phyloP scores from a whole-genome alignment of 2,888 invertebrate genomes.

The Ethmia dodecea region DNA sequence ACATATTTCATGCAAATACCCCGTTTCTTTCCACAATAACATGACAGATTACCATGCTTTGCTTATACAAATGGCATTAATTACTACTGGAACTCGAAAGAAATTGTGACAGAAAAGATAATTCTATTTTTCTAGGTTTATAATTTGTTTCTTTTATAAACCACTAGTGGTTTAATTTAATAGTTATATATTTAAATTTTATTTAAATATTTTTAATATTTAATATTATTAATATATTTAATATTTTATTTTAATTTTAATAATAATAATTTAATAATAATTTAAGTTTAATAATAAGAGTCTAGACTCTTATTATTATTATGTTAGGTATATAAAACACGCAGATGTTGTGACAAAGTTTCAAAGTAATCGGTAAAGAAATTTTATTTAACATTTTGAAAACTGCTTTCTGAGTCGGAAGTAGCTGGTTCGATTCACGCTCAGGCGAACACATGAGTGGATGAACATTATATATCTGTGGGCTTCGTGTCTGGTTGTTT shows the following conservation, averaged over 20 bases:
- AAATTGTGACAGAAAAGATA: not conserved
- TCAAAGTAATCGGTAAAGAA: no score
- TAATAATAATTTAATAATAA: not conserved
- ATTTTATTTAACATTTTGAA: no score
- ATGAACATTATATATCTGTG: no score
- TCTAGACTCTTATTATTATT: no score
- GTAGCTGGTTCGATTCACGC: no score
- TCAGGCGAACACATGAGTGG: no score
- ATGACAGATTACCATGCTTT: constrained; percentile 20
- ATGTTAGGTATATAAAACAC: no score
- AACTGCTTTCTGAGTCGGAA: no score
- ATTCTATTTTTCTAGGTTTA: not conserved
- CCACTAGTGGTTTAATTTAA: not conserved
- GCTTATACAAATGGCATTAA: constrained; percentile 7
- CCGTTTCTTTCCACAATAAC: constrained; percentile 17
- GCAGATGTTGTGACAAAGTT: no score
- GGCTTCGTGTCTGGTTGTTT: no score
- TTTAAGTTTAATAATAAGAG: no score
- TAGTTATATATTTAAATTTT: not conserved
- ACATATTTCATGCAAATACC: constrained; percentile 16
- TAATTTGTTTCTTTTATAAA: not conserved
- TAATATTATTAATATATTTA: not conserved
- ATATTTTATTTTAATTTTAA: not conserved
- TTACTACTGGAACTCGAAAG: constrained; percentile 15
- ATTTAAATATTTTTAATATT: not conserved